A percentile compares a stretch with the other conserved stretches of the same genome.
These are phyloP conservation scores for Aradus depressus DNA, from an alignment of 2,888 invertebrate species.

Conservation along the genomic window DNA sequence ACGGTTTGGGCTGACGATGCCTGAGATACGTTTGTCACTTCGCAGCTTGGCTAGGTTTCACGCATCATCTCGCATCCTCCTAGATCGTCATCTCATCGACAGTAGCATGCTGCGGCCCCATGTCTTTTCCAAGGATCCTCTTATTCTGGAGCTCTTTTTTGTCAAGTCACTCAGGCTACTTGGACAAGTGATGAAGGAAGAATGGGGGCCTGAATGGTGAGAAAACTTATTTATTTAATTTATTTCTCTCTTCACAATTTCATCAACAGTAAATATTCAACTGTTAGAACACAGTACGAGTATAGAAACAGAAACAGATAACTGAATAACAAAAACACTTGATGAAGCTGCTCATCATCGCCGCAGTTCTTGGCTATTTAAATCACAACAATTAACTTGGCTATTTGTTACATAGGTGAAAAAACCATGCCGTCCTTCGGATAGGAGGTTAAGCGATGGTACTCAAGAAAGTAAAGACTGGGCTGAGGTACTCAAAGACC, in stretches of 20 bases:
- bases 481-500: too few relatives aligned
- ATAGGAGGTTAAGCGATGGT: too few relatives aligned
- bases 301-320: too few relatives aligned
- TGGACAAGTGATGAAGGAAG: background rate
- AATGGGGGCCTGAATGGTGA: constrained; percentile 3
- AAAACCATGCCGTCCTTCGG: too few relatives aligned
- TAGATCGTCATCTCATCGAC: background rate
- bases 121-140: background rate
- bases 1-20: background rate
- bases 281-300: background rate
- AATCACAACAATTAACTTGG: too few relatives aligned
- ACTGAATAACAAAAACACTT: too few relatives aligned
- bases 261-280: background rate
- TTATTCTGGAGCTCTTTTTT: background rate
- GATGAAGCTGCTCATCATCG: too few relatives aligned
- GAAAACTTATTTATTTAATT: background rate
- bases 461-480: too few relatives aligned
- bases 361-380: too few relatives aligned
- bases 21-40: background rate
- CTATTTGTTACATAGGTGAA: too few relatives aligned
- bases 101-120: background rate
- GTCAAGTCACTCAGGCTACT: background rate
- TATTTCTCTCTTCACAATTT: background rate
- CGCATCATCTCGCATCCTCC: background rate
- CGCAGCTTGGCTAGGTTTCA: constrained; percentile 6